Evolutionary conservation across 1,140 invertebrate genomes (phyloP), one percentile per base, ranked within the genome.

Genomic region (Tetramorium alpestre): DNA sequence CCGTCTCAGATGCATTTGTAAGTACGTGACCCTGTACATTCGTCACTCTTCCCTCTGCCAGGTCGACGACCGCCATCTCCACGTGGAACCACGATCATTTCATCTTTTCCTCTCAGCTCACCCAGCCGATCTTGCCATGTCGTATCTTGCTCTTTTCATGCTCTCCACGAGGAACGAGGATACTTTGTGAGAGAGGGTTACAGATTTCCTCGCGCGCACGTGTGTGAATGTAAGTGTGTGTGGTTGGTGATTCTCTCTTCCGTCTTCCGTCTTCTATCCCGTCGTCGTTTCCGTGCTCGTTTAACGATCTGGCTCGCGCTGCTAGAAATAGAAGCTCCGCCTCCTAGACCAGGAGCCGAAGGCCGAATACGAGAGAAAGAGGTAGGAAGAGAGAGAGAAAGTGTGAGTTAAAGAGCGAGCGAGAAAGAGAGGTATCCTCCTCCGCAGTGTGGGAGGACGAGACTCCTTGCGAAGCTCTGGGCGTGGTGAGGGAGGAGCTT

Each of bases 281-380:
- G 3, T 49, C 44, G 47, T 77, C 44, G 47, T 77, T 73, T 38
- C 72, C 60, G 67, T 51, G 76, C 65, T 89, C 88, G 38, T 82
- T 91, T 90, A 90, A 91, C 91, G 91, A 91, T 85, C 88, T 84
- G 80, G 73, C 69, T 67, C 87, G 77, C 77, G 88, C 77, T 90
- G 69, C 80, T 94, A 95, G 94, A 94, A 94, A 94, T 94, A 94
- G 93, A 94, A 88, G 94, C 94, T 91, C 94, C 94, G 94, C 94
- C 94, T 94, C 92, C 94, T 94, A 94, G 94, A 94, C 89, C 67
- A 89, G 80, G 5, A 54, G n/a, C 76, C 44, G 58, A 85, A 87
- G 80, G 41, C 58, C 65, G 85, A 58, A 87, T 77, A 62, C 87
- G 58, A 78, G 58, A 85, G 47, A 82, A 51, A 81, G 51, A 86